Base-by-base conservation (phyloP, 2,797 vertebrate species). In the Helicolenus hilgendorfi region DNA sequence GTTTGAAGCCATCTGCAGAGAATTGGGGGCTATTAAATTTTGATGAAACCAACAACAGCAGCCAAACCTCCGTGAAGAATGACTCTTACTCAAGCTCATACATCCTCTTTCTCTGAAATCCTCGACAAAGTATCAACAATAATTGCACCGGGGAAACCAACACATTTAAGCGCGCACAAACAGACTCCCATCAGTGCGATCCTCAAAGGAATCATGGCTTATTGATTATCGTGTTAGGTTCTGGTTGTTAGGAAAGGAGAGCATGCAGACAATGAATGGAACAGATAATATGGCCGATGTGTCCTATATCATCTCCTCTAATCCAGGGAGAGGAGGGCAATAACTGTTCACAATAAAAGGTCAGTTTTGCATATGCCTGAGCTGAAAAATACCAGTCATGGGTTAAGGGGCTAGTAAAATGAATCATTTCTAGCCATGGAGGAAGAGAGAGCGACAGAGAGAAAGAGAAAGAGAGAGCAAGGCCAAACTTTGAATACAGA, bases 401-500 rank as follows among this genome's bases (percentile, higher is more conserved):
- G 71, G 75, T 90, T 83, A 83, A 81, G 75, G 60, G 60, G 14
- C 33, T 79, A 13, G 79, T 75, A 83, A 80, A 83, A 80, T 31
- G 38, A 76, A 70, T 89, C 33, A 74, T 88, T 87, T 88, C 79
- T 53, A 72, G 72, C 56, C 53, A 76, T 69, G 76, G 89, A 81
- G 64, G 77, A 80, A 67, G 58, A 35, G 27, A 72, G 72, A 41
- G 75, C n/a, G 56, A 49, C 15, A 56, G 59, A 20, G 26, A 63
- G 35, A 71, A 27, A 53, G 18, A 38, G 69, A 11, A 67, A 41
- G 56, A 18, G 11, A 73, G 27, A 72, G 59, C 18, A 11, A 75
- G 49, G 75, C 71, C 81, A 77, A 83, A 84, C 87, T 86, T 78
- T 86, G 90, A 92, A 95, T 93, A 89, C 83, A 93, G 83, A 94